These are phyloP conservation scores for Quiscalus mexicanus DNA, from an alignment of 2,113 vertebrate genomes.

Conservation along the genomic window DNA sequence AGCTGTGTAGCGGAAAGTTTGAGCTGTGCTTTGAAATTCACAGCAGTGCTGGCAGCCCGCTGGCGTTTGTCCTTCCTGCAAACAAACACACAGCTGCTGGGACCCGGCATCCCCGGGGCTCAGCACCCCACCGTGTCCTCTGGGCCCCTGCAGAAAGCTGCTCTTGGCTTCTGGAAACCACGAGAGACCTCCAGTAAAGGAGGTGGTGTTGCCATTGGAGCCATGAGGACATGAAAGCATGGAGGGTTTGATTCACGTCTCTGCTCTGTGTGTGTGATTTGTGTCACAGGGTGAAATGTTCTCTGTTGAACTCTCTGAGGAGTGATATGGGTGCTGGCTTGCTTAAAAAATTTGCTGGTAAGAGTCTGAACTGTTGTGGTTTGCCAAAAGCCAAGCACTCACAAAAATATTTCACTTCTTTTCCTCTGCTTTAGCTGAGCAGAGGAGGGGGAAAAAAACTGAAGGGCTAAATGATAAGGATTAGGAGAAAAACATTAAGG, in stretches of 20 bases:
- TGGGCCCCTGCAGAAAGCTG: not conserved
- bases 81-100: constrained; percentile 46
- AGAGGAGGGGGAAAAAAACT: not conserved
- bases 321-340: not conserved
- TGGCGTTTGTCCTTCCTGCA: constrained; percentile 60
- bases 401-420: not conserved
- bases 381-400: not conserved
- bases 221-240: not conserved
- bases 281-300: not conserved
- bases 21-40: constrained; percentile 62
- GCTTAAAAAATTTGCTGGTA: not conserved
- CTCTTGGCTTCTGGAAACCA: not conserved
- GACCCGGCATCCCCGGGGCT: not conserved
- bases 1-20: constrained; percentile 33
- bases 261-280: not conserved
- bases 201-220: not conserved
- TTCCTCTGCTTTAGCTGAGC: not conserved
- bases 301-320: not conserved
- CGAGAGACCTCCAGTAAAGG: constrained; percentile 36
- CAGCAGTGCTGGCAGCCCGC: constrained; percentile 37
- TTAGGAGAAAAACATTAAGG: not conserved
- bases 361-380: not conserved
- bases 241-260: not conserved
- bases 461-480: not conserved
- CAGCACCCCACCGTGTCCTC: constrained; percentile 6